Evolutionary conservation across 2,113 vertebrate species (phyloP).

Genomic region (Psettodes erumei): DNA sequence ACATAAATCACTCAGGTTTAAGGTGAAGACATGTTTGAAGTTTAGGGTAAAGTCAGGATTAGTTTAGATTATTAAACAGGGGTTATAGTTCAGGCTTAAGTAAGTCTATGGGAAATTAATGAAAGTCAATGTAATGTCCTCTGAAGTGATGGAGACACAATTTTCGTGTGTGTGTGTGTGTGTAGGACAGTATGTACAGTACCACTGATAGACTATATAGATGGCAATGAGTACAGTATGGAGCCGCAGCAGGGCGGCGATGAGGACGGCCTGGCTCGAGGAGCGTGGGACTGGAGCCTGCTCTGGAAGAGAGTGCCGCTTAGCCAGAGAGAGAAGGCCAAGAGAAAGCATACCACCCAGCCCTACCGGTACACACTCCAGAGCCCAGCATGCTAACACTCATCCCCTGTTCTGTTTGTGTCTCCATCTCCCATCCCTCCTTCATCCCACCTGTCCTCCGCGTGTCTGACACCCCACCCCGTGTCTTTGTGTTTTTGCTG

Average conservation of each 20-base stretch:
- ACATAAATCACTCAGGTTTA: no score
- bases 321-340: slow-evolving; percentile 94
- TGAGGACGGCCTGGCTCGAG: slow-evolving; percentile 97
- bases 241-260: slow-evolving; percentile 99
- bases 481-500: slow-evolving; percentile 60
- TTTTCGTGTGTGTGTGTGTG: slow-evolving; percentile 70
- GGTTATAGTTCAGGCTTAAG: no score
- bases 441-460: slow-evolving; percentile 71
- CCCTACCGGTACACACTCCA: slow-evolving; percentile 92
- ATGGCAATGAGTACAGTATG: slow-evolving; percentile 98
- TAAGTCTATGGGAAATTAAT: no score
- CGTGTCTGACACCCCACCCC: slow-evolving; percentile 24
- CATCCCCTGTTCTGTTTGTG: slow-evolving; percentile 75
- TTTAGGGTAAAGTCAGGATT: no score
- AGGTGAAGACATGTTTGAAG: no score
- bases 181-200: slow-evolving; percentile 98
- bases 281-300: slow-evolving; percentile 99
- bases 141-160: no score
- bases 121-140: neutral
- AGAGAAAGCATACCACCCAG: slow-evolving; percentile 92
- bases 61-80: no score
- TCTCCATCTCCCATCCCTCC: slow-evolving; percentile 76
- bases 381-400: slow-evolving; percentile 75
- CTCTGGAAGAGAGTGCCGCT: slow-evolving; percentile 98
- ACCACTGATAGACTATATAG: slow-evolving; percentile 99